phyloP scores from a whole-genome alignment of 2,113 vertebrate species.

The Rousettus leschenaultii region DNA sequence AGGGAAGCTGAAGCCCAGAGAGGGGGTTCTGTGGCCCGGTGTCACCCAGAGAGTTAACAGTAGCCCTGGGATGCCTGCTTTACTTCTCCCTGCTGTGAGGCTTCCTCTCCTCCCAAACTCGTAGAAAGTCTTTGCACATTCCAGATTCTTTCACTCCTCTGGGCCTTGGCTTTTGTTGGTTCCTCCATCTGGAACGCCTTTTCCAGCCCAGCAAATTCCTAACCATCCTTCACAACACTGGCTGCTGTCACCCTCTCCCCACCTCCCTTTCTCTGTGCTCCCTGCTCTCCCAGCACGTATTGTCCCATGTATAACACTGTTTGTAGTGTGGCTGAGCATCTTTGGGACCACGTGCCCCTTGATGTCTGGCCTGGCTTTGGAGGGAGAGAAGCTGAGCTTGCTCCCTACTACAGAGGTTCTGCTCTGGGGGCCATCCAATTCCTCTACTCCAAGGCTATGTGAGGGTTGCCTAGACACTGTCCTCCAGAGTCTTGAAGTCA shows the following conservation, averaged over 20 bases:
- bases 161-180: background rate
- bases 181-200: background rate
- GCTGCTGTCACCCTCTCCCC: background rate
- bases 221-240: background rate
- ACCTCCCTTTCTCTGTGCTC: background rate
- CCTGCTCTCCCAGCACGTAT: background rate
- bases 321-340: background rate
- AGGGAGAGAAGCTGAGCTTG: background rate
- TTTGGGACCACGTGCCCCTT: background rate
- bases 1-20: background rate
- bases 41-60: background rate
- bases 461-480: background rate
- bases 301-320: background rate
- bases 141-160: background rate
- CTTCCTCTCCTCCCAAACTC: background rate
- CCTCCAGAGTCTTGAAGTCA: background rate
- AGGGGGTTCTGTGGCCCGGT: fast-evolving
- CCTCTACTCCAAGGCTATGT: background rate
- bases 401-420: background rate
- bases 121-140: background rate
- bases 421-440: no score
- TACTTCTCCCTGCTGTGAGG: background rate
- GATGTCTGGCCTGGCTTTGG: background rate
- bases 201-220: background rate
- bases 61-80: background rate